phyloP scores from a whole-genome alignment of 2,888 invertebrate genomes.

The Calliphora vomitoria region DNA sequence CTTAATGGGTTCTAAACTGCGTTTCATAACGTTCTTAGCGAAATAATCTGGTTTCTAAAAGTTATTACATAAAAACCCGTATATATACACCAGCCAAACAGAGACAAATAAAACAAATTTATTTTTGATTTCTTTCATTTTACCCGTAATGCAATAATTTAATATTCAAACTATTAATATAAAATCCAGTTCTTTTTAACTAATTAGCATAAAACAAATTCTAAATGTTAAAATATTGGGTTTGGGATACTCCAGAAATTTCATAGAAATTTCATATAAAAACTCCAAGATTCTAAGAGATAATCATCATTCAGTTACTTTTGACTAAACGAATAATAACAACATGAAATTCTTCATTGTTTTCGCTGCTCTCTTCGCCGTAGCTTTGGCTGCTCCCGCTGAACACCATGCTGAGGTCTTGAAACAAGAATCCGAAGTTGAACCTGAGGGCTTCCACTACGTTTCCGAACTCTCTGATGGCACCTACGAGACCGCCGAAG shows the following conservation, averaged over 20 bases:
- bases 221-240: neutral
- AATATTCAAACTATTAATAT: conserved; percentile 21
- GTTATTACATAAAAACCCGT: conserved; percentile 13
- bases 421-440: conserved; percentile 85
- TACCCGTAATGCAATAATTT: conserved; percentile 1
- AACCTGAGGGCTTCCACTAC: conserved; percentile 80
- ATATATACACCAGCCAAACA: neutral
- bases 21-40: neutral
- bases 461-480: conserved; percentile 17
- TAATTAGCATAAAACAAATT: conserved; percentile 16
- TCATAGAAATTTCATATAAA: conserved; percentile 44
- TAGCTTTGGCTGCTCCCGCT: conserved; percentile 76
- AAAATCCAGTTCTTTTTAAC: conserved; percentile 21
- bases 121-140: conserved; percentile 1
- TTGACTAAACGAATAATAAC: conserved; percentile 45
- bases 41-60: conserved; percentile 2
- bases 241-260: neutral
- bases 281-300: neutral
- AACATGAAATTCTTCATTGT: conserved; percentile 76
- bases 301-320: conserved; percentile 57
- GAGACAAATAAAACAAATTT: neutral
- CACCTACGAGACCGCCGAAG: conserved; percentile 32
- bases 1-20: too few relatives aligned
- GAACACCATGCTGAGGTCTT: conserved; percentile 84
- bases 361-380: conserved; percentile 77